A percentile compares a stretch with the other conserved stretches of the same genome.
Conservation (phyloP, 2,888 invertebrate species). For the Ornithoptera priamus region DNA sequence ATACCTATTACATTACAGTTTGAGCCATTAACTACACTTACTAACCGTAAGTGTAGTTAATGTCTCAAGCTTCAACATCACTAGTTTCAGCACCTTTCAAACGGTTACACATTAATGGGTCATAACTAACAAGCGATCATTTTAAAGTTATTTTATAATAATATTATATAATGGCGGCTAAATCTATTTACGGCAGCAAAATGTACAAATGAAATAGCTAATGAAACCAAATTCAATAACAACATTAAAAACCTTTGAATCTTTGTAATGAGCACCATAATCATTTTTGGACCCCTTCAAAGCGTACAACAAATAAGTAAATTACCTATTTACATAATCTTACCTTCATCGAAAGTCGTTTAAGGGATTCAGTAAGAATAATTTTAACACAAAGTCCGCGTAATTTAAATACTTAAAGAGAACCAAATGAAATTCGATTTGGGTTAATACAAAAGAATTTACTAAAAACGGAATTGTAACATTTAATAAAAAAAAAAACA, state of each 20-base stretch:
- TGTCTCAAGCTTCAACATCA: too few relatives aligned
- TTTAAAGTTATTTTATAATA: too few relatives aligned
- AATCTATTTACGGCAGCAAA: background rate
- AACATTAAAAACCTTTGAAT: background rate
- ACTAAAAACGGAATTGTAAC: too few relatives aligned
- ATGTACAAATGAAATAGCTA: background rate
- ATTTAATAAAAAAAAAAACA: too few relatives aligned
- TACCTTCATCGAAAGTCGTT: slow-evolving; percentile 15
- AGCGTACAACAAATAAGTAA: slow-evolving; percentile 20
- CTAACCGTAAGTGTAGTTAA: too few relatives aligned
- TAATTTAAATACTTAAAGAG: slow-evolving; percentile 13
- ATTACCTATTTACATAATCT: slow-evolving; percentile 24
- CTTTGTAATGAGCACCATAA: slow-evolving; percentile 1
- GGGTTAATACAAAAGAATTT: background rate
- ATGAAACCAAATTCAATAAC: background rate
- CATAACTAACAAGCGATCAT: too few relatives aligned
- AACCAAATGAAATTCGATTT: slow-evolving; percentile 2
- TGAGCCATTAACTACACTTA: too few relatives aligned
- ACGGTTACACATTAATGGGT: too few relatives aligned
- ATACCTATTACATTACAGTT: too few relatives aligned
- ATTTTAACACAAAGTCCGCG: slow-evolving; percentile 10
- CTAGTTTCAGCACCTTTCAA: too few relatives aligned
- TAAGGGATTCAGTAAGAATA: slow-evolving; percentile 11
- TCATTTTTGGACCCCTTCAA: slow-evolving; percentile 9
- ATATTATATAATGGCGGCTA: too few relatives aligned